phyloP scores from a whole-genome alignment of 2,888 invertebrate species.

The Pegoplata infirma region DNA sequence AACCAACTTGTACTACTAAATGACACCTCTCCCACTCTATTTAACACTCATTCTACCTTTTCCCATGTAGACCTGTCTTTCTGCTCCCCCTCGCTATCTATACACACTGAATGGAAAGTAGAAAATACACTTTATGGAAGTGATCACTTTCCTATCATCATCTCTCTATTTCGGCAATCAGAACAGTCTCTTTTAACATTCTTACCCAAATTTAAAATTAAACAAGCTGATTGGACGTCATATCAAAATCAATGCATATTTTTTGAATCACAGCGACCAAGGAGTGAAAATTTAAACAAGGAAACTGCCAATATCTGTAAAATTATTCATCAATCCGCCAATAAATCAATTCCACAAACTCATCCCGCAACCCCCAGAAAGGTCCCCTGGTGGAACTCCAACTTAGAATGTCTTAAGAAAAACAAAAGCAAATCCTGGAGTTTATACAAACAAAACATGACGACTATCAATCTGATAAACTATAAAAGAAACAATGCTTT shows the following conservation, averaged over 20 bases:
- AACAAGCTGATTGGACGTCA: no score
- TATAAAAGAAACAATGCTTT: conserved; percentile 30
- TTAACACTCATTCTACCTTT: background rate
- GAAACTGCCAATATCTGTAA: conserved; percentile 43
- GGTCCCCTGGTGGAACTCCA: conserved; percentile 32
- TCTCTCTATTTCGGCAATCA: no score
- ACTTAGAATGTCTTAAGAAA: conserved; percentile 21
- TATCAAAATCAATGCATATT: no score
- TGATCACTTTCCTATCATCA: no score
- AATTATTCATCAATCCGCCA: no score
- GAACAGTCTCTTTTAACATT: no score
- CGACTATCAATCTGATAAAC: conserved; percentile 21
- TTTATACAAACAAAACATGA: conserved; percentile 29
- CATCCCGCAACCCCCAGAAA: background rate
- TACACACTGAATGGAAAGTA: no score
- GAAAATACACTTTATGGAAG: no score
- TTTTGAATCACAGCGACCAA: no score
- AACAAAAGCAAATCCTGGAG: conserved; percentile 29
- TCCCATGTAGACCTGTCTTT: background rate
- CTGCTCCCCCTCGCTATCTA: background rate
- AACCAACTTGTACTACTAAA: background rate
- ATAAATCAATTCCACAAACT: conserved; percentile 31
- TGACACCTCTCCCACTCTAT: background rate
- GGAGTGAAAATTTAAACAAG: background rate
- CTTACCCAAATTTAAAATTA: no score